phyloP scores from a whole-genome alignment of 2,888 invertebrate genomes.

The Chaitophorus viminalis region DNA sequence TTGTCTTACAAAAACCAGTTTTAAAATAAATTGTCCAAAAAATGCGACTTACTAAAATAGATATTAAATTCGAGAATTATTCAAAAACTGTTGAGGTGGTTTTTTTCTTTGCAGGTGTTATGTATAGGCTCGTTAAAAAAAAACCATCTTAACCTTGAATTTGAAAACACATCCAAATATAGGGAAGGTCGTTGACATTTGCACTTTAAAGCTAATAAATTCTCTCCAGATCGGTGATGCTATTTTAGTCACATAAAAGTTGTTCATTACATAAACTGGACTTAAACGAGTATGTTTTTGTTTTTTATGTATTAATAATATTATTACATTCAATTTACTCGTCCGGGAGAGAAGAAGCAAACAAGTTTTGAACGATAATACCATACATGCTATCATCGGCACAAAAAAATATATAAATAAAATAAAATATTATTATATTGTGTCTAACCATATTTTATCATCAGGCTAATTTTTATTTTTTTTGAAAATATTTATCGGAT shows the following conservation, averaged over 20 bases:
- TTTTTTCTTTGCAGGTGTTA: conserved; percentile 1
- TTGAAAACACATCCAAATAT: conserved; percentile 41
- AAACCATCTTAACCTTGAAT: conserved; percentile 45
- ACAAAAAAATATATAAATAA: not conserved
- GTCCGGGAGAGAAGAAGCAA: not conserved
- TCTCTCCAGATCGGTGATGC: not conserved
- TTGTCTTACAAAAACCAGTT: conserved; percentile 13
- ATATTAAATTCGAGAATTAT: conserved; percentile 23
- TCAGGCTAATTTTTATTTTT: not conserved
- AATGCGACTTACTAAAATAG: not conserved
- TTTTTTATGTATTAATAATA: conserved; percentile 15
- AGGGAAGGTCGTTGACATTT: conserved; percentile 37
- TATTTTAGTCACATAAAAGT: conserved; percentile 8
- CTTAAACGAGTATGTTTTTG: conserved; percentile 44
- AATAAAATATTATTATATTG: not conserved
- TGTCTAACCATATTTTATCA: not conserved
- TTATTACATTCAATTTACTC: conserved; percentile 17
- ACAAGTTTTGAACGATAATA: conserved; percentile 32
- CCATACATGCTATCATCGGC: not conserved
- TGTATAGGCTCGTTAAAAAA: not conserved
- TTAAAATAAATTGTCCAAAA: not conserved
- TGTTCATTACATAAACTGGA: conserved; percentile 2
- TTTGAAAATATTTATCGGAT: not conserved
- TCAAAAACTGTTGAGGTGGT: not conserved
- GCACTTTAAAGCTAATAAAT: conserved; percentile 21